phyloP scores from a whole-genome alignment of 2,888 invertebrate species.

The Rhogogaster chlorosoma region DNA sequence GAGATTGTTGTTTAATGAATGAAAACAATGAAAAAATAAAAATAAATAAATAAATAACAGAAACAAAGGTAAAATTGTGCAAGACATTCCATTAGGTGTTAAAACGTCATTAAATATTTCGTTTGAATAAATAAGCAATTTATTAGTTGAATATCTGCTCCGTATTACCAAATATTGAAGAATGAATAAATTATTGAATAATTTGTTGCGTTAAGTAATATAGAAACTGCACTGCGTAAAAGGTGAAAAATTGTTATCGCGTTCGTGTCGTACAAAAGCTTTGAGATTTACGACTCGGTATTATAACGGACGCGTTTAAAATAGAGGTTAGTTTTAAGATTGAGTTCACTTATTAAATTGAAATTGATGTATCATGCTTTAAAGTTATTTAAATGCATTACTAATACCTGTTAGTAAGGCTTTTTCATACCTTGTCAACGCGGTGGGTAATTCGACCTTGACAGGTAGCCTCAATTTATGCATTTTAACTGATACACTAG shows the following conservation, averaged over 20 bases:
- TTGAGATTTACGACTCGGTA: background rate
- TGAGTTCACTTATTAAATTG: background rate
- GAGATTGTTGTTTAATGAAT: background rate
- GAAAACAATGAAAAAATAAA: background rate
- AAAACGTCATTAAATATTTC: background rate
- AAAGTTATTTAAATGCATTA: slow-evolving; percentile 50
- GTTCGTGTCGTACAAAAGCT: background rate
- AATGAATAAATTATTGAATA: background rate
- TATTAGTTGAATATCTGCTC: too few species aligned
- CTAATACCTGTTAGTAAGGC: slow-evolving; percentile 66
- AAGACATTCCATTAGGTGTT: background rate
- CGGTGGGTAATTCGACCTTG: slow-evolving; percentile 75
- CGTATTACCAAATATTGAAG: background rate
- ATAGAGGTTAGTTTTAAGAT: background rate
- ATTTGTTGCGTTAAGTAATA: background rate
- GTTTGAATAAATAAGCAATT: too few species aligned
- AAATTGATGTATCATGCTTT: background rate
- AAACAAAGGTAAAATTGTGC: background rate
- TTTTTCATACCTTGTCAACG: slow-evolving; percentile 74
- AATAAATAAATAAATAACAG: background rate
- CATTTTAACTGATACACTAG: slow-evolving; percentile 60
- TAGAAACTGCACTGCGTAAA: background rate
- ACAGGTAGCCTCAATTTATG: slow-evolving; percentile 74
- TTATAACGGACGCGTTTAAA: background rate
- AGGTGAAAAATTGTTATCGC: background rate